phyloP scores from a whole-genome alignment of 2,797 vertebrate genomes.

The Pogoniulus pusillus region DNA sequence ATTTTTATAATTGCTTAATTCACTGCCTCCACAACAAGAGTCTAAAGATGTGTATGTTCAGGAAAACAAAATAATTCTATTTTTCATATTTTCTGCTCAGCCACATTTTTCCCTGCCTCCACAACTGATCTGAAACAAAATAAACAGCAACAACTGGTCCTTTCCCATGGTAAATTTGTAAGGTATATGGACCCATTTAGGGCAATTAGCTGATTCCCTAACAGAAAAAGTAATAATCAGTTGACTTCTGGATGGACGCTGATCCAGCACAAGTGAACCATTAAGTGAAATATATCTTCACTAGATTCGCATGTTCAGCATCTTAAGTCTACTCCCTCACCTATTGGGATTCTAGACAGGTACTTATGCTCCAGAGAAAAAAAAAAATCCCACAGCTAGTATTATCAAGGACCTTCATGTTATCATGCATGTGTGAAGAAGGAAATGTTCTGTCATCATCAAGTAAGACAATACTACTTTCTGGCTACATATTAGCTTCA shows the following conservation, averaged over 20 bases:
- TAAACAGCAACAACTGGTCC: not conserved
- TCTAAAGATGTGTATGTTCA: too few relatives aligned
- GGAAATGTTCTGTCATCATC: not conserved
- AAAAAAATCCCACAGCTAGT: not conserved
- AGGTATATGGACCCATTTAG: not conserved
- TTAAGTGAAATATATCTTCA: not conserved
- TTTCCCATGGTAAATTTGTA: not conserved
- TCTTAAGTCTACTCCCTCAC: fast-evolving
- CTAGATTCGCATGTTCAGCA: not conserved
- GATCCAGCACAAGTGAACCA: not conserved
- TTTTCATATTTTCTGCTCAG: too few relatives aligned
- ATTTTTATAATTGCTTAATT: too few relatives aligned
- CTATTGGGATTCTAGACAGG: not conserved
- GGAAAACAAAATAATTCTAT: too few relatives aligned
- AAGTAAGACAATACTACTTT: not conserved
- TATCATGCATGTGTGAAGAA: not conserved
- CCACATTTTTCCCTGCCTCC: too few relatives aligned
- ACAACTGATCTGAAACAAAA: not conserved
- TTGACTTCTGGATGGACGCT: not conserved
- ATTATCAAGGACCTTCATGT: not conserved
- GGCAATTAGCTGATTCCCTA: not conserved
- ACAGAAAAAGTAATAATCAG: not conserved
- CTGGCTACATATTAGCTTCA: not conserved
- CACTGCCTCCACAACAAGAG: too few relatives aligned
- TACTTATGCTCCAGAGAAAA: not conserved